Percentiles rank a stretch among this genome's conserved stretches.
Evolutionary conservation across 2,888 invertebrate species (phyloP).

Genomic region (Saturnia japonica): DNA sequence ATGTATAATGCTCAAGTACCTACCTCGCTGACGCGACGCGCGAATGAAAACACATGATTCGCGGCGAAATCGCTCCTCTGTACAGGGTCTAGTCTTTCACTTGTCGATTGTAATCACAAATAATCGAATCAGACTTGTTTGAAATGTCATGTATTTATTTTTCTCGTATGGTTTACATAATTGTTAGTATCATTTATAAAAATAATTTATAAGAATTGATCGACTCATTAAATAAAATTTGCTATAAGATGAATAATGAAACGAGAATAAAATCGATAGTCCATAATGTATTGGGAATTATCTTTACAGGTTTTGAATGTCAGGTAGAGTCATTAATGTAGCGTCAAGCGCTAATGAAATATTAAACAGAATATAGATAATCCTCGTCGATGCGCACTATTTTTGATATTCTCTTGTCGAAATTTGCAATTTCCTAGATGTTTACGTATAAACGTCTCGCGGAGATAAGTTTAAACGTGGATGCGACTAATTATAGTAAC

Average conservation of each 20-base stretch:
- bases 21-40: no score
- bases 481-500: constrained; percentile 70
- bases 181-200: neutral
- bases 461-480: constrained; percentile 62
- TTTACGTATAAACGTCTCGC: constrained; percentile 61
- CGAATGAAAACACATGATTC: no score
- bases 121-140: neutral
- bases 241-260: constrained; percentile 40
- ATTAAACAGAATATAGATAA: constrained; percentile 74
- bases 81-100: no score
- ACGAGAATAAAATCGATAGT: constrained; percentile 61
- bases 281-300: constrained; percentile 45
- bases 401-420: constrained; percentile 82
- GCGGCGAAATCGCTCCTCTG: no score
- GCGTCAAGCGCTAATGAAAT: constrained; percentile 60
- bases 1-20: no score
- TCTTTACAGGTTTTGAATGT: constrained; percentile 63
- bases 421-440: constrained; percentile 74
- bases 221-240: constrained; percentile 6
- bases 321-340: constrained; percentile 58
- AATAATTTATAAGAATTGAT: neutral
- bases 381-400: constrained; percentile 78
- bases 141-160: neutral
- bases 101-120: neutral
- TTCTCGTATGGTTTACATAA: neutral